Evolutionary conservation across 1,140 invertebrate genomes (phyloP), one percentile per base, ranked within the genome.

Genomic region (Aricia agestis): DNA sequence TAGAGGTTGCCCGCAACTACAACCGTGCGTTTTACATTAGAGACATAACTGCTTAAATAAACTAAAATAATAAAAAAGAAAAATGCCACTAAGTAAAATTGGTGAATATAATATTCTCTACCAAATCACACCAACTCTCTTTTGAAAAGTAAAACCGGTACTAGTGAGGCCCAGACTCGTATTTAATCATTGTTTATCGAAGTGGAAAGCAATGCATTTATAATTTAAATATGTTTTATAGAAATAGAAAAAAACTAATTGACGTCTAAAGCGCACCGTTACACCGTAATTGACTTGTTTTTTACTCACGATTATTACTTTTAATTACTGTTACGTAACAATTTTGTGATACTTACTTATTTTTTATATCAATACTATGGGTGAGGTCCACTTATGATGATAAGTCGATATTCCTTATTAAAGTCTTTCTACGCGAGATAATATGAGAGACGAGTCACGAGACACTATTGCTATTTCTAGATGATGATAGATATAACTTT

Each of bases 171-270:
- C 45, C 45, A 52, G 45, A 52, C 45, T 52, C 45, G 45, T 52
- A 52, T 69, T 59, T 69, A 61, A 67, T 52, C 59, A 65, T 63
- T 59, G 45, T 17, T 72, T 41, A 70, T 70, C 74, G 75, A 72
- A 71, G 72, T 57, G 69, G 58, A 72, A 74, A 76, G 72, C 65
- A 74, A 72, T 76, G 75, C 72, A 76, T 76, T 74, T 74, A 72
- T 76, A 76, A 76, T 76, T 74, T 74, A 69, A 76, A 74, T 74
- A 74, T 72, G 66, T 70, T 76, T 68, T 74, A 76, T 74, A 74
- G 7, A 74, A 70, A 72, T 67, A 17, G n/a, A 63, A 41, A 67
- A 72, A 74, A 76, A 73, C 65, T 58, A 71, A 66, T 41, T 36
- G 70, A 74, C 70, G 72, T 70, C 59, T 68, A 68, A 72, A 66